Conservation (phyloP, 2,888 invertebrate species). For the Crepidodera aurea region DNA sequence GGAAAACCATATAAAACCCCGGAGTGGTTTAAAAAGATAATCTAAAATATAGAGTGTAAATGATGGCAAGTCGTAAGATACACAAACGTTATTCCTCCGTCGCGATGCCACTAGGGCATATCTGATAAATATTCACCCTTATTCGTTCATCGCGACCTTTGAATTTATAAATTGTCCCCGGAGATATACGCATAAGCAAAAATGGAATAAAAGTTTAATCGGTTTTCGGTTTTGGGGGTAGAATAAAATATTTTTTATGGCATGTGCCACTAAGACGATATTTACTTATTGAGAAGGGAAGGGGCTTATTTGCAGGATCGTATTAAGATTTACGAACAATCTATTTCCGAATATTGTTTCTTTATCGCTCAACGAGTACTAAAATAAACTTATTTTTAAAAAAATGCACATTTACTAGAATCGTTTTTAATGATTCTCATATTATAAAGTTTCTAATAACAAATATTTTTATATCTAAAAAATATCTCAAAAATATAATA, state of each 20-base stretch:
- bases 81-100: constrained; percentile 1
- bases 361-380: too few relatives aligned
- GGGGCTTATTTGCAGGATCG: background rate
- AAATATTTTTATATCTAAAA: too few relatives aligned
- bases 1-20: background rate
- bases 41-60: constrained; percentile 21
- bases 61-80: constrained; percentile 16
- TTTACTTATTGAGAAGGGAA: constrained; percentile 5
- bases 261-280: constrained; percentile 15
- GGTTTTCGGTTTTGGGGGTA: constrained; percentile 19
- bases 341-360: too few relatives aligned
- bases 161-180: constrained; percentile 37
- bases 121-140: constrained; percentile 50
- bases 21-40: constrained; percentile 3
- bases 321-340: too few relatives aligned
- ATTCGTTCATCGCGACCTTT: constrained; percentile 38
- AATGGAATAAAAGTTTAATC: constrained; percentile 34
- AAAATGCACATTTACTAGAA: too few relatives aligned
- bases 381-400: too few relatives aligned
- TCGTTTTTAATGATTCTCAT: too few relatives aligned
- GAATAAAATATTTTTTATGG: constrained; percentile 27
- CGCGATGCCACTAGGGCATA: constrained; percentile 31
- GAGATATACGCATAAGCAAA: constrained; percentile 26
- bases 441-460: too few relatives aligned
- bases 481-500: too few relatives aligned